Evolutionary conservation across 2,888 invertebrate genomes (phyloP), one percentile per base, ranked within the genome.

Genomic region (Dasypogon diadema): DNA sequence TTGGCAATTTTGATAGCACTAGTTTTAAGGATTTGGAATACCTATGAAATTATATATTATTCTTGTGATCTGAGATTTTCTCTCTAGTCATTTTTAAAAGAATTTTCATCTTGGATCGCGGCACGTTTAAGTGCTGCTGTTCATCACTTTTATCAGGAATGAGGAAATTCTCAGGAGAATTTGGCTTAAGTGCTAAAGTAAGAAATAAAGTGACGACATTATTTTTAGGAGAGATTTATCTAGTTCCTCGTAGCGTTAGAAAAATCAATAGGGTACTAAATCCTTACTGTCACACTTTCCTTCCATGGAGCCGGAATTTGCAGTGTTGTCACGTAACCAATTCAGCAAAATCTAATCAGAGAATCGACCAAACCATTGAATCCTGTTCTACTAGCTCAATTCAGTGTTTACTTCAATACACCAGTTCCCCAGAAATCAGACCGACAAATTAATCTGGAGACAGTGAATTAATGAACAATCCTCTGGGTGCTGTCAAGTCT

Each of bases 271-370:
- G 42, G 42, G 8, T 42, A n/a, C 42, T n/a, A 42, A 42, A 42
- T 12, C 42, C 8, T 1, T 42, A n/a, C 42, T 42, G 42, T 12
- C 42, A 42, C 42, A 42, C 42, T 42, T 42, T 42, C 12, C 42
- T 12, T n/a, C 42, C 42, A 42, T 42, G 2, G n/a, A 12, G 42
- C n/a, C n/a, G 42, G 2, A 42, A 65, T 65, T 65, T 65, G 65
- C 65, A 65, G 16, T 65, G 46, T 46, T 5, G 65, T 46, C 65
- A 65, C 48, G 46, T 65, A 65, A 65, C 65, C 65, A 65, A 65
- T 65, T 65, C 65, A 48, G 24, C 46, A 65, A 65, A 65, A 65
- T 65, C 65, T 48, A 65, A 65, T 65, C 65, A 65, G 65, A 48
- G 65, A 22, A 24, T 65, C 21, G 24, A 24, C 48, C 65, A 26